phyloP scores from a whole-genome alignment of 2,888 invertebrate species.

The Ennomos fuscantarius region DNA sequence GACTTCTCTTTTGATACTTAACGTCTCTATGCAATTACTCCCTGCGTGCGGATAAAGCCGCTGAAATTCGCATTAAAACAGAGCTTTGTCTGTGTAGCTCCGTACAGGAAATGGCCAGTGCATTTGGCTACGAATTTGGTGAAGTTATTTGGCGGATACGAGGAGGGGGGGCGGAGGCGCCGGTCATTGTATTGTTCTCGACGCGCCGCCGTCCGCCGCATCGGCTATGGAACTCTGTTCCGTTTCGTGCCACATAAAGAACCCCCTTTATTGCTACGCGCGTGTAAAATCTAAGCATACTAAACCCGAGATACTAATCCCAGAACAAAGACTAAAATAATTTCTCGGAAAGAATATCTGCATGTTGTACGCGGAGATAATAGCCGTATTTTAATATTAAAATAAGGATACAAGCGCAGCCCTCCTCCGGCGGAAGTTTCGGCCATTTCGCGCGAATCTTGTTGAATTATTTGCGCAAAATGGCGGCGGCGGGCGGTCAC shows the following conservation, averaged over 20 bases:
- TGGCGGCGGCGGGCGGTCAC: conserved; percentile 62
- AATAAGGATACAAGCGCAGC: conserved; percentile 48
- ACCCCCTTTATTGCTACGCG: conserved; percentile 64
- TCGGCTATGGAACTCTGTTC: conserved; percentile 58
- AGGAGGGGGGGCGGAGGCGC: conserved; percentile 2
- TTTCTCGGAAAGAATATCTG: conserved; percentile 37
- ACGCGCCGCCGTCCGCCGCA: conserved; percentile 48
- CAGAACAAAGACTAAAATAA: conserved; percentile 37
- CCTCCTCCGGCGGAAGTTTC: conserved; percentile 55
- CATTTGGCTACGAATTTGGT: conserved; percentile 67
- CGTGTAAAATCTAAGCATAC: conserved; percentile 59
- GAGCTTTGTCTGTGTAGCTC: conserved; percentile 46
- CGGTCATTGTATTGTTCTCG: conserved; percentile 58
- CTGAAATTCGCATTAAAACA: conserved; percentile 51
- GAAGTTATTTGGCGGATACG: conserved; percentile 58
- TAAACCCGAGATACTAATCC: conserved; percentile 42
- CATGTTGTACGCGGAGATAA: conserved; percentile 44
- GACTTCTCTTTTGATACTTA: conserved; percentile 41
- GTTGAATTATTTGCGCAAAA: conserved; percentile 76
- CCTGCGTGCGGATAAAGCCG: conserved; percentile 47
- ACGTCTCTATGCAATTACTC: conserved; percentile 47
- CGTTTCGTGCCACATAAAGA: conserved; percentile 68
- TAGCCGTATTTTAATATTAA: conserved; percentile 61
- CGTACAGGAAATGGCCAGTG: conserved; percentile 61
- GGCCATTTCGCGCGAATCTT: conserved; percentile 75